Evolutionary conservation across 2,888 invertebrate genomes (phyloP).

Genomic region (Drosophila colorata): DNA sequence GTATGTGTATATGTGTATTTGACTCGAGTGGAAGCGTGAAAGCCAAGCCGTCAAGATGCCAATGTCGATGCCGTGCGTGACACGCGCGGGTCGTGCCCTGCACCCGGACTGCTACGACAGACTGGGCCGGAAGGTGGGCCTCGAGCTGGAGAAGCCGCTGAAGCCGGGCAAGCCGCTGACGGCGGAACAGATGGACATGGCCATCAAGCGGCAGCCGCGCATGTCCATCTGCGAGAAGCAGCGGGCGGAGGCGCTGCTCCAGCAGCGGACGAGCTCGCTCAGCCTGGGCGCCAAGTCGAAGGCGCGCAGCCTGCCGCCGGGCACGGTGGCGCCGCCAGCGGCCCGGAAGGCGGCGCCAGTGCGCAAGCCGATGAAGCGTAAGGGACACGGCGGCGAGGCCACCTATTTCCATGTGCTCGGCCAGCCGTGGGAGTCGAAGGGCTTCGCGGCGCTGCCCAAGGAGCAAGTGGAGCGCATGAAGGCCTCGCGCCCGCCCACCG

Average conservation of each 20-base stretch:
- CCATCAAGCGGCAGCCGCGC: constrained; percentile 8
- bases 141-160: constrained; percentile 40
- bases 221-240: constrained; percentile 41
- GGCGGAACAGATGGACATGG: constrained; percentile 4
- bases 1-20: not conserved
- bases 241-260: constrained; percentile 26
- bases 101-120: constrained; percentile 62
- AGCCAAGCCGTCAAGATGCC: constrained; percentile 28
- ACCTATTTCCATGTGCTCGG: constrained; percentile 66
- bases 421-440: constrained; percentile 66
- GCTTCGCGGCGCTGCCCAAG: constrained; percentile 57
- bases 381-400: constrained; percentile 52
- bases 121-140: constrained; percentile 34
- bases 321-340: constrained; percentile 45
- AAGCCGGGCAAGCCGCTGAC: constrained; percentile 10
- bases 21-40: not conserved
- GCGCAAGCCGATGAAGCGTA: constrained; percentile 22
- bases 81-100: constrained; percentile 32
- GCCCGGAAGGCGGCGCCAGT: not conserved
- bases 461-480: constrained; percentile 61
- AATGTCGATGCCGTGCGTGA: constrained; percentile 49
- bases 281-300: not conserved
- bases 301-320: constrained; percentile 54
- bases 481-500: constrained; percentile 33
- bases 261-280: constrained; percentile 17